Evolutionary conservation across 1,140 invertebrate species (phyloP).

Genomic region (Oryzaephilus surinamensis): DNA sequence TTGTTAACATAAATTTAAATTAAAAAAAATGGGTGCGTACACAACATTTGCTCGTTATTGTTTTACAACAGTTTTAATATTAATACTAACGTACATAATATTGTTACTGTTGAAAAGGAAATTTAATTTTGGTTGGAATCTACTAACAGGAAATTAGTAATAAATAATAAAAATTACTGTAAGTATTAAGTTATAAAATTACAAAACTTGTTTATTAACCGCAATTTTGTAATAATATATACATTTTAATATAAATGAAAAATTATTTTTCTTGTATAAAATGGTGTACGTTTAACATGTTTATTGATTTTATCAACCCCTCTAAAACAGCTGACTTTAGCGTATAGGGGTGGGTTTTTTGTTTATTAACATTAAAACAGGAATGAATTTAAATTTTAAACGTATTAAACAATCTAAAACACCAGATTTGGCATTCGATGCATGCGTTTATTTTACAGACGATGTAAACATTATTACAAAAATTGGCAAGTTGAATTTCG

Average conservation of each 20-base stretch:
- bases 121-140: slow-evolving; percentile 29
- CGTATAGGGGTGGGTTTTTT: too few species aligned
- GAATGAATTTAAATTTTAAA: slow-evolving; percentile 10
- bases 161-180: too few species aligned
- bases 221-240: too few species aligned
- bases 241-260: too few species aligned
- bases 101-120: slow-evolving; percentile 32
- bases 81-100: slow-evolving; percentile 30
- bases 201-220: too few species aligned
- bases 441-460: slow-evolving; percentile 55
- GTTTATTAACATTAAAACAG: too few species aligned
- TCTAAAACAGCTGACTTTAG: too few species aligned
- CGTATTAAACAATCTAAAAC: slow-evolving; percentile 16
- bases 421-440: slow-evolving; percentile 51
- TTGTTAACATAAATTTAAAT: too few species aligned
- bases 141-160: slow-evolving; percentile 17
- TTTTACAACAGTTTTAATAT: slow-evolving; percentile 29
- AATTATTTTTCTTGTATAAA: too few species aligned
- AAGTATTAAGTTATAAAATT: too few species aligned
- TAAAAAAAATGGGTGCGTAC: slow-evolving; percentile 20
- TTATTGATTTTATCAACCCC: too few species aligned
- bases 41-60: slow-evolving; percentile 27
- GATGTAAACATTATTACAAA: slow-evolving; percentile 37
- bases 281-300: too few species aligned
- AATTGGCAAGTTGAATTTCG: slow-evolving; percentile 19